Evolutionary conservation across 2,113 vertebrate genomes (phyloP), one percentile per base, ranked within the genome.

Genomic region (Rhinoderma darwinii): DNA sequence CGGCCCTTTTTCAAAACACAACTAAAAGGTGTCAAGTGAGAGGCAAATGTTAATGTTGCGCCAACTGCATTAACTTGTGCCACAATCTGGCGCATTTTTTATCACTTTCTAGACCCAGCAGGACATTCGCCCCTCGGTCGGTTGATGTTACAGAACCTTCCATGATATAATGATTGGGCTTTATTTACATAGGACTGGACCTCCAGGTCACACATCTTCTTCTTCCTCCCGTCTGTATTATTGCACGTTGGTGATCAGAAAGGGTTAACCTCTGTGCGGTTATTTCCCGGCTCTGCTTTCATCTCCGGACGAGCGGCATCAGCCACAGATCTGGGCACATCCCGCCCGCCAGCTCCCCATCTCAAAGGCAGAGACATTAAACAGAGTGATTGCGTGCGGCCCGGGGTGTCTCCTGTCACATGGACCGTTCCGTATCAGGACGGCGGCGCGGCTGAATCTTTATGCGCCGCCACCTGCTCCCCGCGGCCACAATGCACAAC

Each of bases 381-480:
- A 68, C 76, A 92, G 90, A 90, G 83, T 91, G 90, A 91, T 89
- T 84, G 82, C 79, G 84, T 83, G 88, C 88, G 88, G 90, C 90
- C 88, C 88, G 88, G 37, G 73, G 89, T 86, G 73, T 87, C 83
- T 90, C 86, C 88, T 92, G 90, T 92, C 90, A 89, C 86, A 90
- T 32, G 81, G 88, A 43, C 89, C 82, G 82, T 89, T 84, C 88
- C 84, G 90, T 88, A 27, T 83, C 88, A 50, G 47, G 86, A 0
- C 35, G 88, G 89, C 88, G 88, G 84, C 89, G 86, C 63, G 85
- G 3, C 54, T 56, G 90, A 89, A 90, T 88, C 0, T 0, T 89
- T 89, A 91, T 87, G 88, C 89, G 35, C 61, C 0, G 6, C 90
- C 90, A 93, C 91, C 91, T 92, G 91, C 88, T 90, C 87, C 88